Evolutionary conservation across 2,888 invertebrate genomes (phyloP).

Genomic region (Limnephilus rhombicus): DNA sequence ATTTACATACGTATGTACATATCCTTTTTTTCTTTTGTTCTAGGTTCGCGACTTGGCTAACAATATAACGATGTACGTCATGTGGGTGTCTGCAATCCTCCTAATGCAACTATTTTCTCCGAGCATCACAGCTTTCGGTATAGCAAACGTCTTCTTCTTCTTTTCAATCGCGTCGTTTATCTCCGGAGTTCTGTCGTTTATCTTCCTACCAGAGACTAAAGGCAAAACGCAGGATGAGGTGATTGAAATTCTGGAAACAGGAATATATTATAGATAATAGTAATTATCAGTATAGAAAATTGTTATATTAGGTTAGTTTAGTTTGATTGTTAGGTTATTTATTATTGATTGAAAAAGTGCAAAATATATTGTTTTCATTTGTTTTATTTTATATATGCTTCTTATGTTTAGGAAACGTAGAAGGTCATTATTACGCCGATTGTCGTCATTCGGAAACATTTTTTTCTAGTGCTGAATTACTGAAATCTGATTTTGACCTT

Average conservation of each 20-base stretch:
- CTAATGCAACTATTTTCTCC: slow-evolving; percentile 73
- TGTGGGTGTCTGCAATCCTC: slow-evolving; percentile 74
- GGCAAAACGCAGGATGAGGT: slow-evolving; percentile 73
- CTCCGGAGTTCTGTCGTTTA: slow-evolving; percentile 70
- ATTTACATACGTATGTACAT: neutral
- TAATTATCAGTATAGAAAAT: neutral
- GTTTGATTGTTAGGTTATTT: neutral
- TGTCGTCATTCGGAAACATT: too few species aligned
- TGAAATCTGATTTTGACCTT: too few species aligned
- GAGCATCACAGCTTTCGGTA: slow-evolving; percentile 70
- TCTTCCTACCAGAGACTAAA: slow-evolving; percentile 75
- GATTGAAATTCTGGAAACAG: slow-evolving; percentile 68
- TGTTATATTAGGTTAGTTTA: neutral
- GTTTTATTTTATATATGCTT: too few species aligned
- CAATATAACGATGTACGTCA: slow-evolving; percentile 73
- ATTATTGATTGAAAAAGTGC: too few species aligned
- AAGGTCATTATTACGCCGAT: too few species aligned
- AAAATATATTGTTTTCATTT: too few species aligned
- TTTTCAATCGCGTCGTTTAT: slow-evolving; percentile 70
- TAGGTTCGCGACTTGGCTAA: slow-evolving; percentile 70
- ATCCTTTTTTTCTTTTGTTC: slow-evolving; percentile 22
- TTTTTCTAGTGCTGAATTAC: too few species aligned
- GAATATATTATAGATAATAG: slow-evolving; percentile 25
- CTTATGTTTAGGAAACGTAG: too few species aligned
- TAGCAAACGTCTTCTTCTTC: slow-evolving; percentile 72